phyloP scores from a whole-genome alignment of 2,888 invertebrate genomes.

The Lasioglossum villosulum region DNA sequence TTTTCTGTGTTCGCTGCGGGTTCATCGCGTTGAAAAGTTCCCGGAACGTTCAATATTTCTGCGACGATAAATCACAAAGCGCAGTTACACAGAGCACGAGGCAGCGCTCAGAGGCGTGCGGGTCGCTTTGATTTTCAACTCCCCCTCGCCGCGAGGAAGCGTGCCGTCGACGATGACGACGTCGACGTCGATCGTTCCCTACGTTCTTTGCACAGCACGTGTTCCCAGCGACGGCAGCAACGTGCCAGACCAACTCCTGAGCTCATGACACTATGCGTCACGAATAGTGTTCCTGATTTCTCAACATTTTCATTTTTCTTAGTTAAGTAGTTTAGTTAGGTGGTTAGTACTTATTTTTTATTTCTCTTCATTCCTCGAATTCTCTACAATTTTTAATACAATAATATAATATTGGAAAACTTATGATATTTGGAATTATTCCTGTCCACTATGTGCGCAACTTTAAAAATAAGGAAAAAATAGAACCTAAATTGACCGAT shows the following conservation, averaged over 20 bases:
- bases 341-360: too few relatives aligned
- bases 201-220: constrained; percentile 38
- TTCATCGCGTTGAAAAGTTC: constrained; percentile 40
- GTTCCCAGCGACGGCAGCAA: constrained; percentile 13
- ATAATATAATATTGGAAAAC: too few relatives aligned
- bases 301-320: too few relatives aligned
- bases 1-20: neutral
- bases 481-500: too few relatives aligned
- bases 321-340: too few relatives aligned
- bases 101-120: constrained; percentile 6
- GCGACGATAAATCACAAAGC: constrained; percentile 61
- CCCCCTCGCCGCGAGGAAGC: neutral
- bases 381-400: too few relatives aligned
- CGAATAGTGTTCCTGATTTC: too few relatives aligned
- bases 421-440: too few relatives aligned
- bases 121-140: constrained; percentile 32
- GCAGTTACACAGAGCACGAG: constrained; percentile 1
- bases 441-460: too few relatives aligned
- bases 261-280: neutral
- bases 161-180: neutral
- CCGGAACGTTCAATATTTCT: constrained; percentile 57
- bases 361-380: too few relatives aligned
- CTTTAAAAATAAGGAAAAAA: too few relatives aligned
- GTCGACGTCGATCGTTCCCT: neutral
- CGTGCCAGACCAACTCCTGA: constrained; percentile 5